Conservation (phyloP, 2,797 vertebrate genomes). For the Pterois miles region DNA sequence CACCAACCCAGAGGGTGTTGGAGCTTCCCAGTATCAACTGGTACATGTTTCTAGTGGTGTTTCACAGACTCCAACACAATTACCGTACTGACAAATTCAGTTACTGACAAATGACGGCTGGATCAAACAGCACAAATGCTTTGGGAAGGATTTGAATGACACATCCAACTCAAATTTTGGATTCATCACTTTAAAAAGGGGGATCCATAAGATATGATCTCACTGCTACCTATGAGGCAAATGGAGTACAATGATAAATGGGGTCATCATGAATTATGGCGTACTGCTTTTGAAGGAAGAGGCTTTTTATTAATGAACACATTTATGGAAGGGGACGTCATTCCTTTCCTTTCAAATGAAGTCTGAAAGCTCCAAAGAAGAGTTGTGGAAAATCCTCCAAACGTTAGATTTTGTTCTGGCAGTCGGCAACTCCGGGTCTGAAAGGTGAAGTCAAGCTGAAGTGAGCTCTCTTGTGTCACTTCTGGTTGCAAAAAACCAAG, state of each 20-base stretch:
- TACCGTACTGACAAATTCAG: neutral
- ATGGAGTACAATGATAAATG: neutral
- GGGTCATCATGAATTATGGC: neutral
- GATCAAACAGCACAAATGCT: neutral
- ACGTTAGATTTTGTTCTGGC: too few relatives aligned
- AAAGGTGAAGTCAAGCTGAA: too few relatives aligned
- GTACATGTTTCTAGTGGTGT: conserved; percentile 1
- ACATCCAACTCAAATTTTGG: neutral
- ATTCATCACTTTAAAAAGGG: neutral
- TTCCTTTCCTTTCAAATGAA: neutral
- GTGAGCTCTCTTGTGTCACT: too few relatives aligned
- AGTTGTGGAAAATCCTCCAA: neutral
- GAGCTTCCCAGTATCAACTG: conserved; percentile 7
- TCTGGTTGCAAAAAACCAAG: too few relatives aligned
- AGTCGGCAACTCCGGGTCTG: too few relatives aligned
- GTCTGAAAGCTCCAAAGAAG: neutral
- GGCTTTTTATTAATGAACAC: too few relatives aligned
- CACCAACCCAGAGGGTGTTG: conserved; percentile 3
- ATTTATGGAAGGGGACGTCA: neutral
- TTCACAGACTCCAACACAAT: neutral
- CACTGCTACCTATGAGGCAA: neutral
- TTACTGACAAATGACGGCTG: conserved; percentile 8
- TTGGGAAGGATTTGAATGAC: neutral
- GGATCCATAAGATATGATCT: neutral
- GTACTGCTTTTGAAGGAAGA: neutral